phyloP scores from a whole-genome alignment of 1,140 invertebrate species.

The Trachymyrmex septentrionalis region DNA sequence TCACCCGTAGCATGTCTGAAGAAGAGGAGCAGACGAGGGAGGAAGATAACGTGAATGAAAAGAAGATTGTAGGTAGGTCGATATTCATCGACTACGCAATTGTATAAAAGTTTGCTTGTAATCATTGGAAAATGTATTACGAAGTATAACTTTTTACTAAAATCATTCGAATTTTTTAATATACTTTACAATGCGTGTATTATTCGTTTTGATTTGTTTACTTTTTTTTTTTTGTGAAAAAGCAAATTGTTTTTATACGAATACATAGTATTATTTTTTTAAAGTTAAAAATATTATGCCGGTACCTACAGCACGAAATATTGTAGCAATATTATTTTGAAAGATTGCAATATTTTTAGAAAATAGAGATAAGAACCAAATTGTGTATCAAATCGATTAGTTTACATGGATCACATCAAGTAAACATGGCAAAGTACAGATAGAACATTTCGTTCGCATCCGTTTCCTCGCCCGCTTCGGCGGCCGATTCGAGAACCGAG shows the following conservation, averaged over 20 bases:
- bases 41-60: slow-evolving; percentile 70
- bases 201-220: too few species aligned
- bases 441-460: background rate
- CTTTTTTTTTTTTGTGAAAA: background rate
- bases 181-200: background rate
- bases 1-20: slow-evolving; percentile 74
- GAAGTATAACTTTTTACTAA: background rate
- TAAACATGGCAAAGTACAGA: background rate
- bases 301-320: too few species aligned
- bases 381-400: background rate
- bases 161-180: background rate
- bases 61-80: slow-evolving; percentile 63
- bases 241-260: background rate
- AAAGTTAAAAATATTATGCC: background rate
- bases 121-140: background rate
- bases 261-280: background rate
- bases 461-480: background rate
- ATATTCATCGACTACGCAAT: background rate
- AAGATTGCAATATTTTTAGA: too few species aligned
- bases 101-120: background rate
- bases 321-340: too few species aligned
- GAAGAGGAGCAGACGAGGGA: slow-evolving; percentile 78
- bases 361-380: too few species aligned
- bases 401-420: background rate
- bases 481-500: background rate